Percentiles rank a stretch among this genome's conserved stretches.
These are phyloP conservation scores for Malurus alboscapulatus DNA, from an alignment of 2,113 vertebrate genomes.

Conservation along the genomic window DNA sequence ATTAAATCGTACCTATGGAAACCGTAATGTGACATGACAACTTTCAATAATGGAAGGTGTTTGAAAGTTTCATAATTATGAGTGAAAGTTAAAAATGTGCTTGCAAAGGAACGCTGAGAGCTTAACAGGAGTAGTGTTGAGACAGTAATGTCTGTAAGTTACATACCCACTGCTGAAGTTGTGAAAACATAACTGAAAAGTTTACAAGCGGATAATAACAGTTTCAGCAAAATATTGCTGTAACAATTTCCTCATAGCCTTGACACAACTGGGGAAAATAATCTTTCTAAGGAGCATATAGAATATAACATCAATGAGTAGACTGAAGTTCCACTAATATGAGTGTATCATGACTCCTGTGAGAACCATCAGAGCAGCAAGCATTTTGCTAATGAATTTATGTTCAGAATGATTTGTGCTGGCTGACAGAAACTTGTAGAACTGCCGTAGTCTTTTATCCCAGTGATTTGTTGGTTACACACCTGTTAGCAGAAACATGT, in stretches of 20 bases:
- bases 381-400: slow-evolving; percentile 34
- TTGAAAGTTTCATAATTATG: neutral
- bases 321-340: neutral
- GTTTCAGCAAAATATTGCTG: neutral
- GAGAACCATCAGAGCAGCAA: neutral
- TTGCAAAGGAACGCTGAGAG: neutral
- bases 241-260: neutral
- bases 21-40: neutral
- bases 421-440: neutral
- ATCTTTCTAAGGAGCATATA: neutral
- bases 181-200: neutral
- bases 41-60: neutral
- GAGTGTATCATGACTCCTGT: neutral
- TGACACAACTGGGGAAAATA: slow-evolving; percentile 27
- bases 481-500: neutral
- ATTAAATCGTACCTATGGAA: neutral
- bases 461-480: neutral
- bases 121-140: neutral
- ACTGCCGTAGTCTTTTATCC: neutral
- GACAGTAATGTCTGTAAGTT: neutral
- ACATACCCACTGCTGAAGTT: neutral
- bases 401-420: neutral
- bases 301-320: neutral
- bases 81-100: neutral
- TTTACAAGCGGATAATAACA: neutral